phyloP scores from a whole-genome alignment of 2,888 invertebrate species.

The Chymomyza fuscimana region DNA sequence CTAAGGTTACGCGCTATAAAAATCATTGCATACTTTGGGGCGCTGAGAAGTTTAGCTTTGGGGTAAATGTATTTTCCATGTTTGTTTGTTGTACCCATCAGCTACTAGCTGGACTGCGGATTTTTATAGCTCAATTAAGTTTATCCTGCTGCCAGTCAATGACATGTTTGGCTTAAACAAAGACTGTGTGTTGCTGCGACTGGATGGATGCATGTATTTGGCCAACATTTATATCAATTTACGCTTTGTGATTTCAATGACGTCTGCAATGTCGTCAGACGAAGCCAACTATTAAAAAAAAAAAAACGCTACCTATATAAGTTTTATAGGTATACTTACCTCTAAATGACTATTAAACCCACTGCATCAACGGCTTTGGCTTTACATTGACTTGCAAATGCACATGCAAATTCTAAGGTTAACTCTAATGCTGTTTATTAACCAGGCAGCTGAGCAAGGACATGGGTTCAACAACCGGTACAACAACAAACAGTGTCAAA shows the following conservation, averaged over 20 bases:
- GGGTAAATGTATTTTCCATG: background rate
- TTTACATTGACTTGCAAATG: background rate
- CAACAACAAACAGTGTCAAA: constrained; percentile 3
- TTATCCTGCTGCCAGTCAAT: background rate
- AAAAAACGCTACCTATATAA: background rate
- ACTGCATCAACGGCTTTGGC: background rate
- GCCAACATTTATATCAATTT: background rate
- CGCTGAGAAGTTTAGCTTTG: background rate
- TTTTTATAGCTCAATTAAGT: background rate
- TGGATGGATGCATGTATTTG: background rate
- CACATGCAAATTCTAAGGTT: background rate
- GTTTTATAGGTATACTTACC: background rate
- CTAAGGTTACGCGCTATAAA: background rate
- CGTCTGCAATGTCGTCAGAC: background rate
- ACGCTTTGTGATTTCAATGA: background rate
- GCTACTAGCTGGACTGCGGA: background rate
- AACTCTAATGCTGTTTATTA: background rate
- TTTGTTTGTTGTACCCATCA: background rate
- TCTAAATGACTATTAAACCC: background rate
- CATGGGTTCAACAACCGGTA: background rate
- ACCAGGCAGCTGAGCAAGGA: background rate
- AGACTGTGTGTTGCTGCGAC: background rate
- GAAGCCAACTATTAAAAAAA: background rate
- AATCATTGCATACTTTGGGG: background rate
- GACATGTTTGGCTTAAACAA: background rate